These are phyloP conservation scores for Dipodomys stephensi DNA, from an alignment of 2,113 vertebrate genomes.

Conservation along the genomic window DNA sequence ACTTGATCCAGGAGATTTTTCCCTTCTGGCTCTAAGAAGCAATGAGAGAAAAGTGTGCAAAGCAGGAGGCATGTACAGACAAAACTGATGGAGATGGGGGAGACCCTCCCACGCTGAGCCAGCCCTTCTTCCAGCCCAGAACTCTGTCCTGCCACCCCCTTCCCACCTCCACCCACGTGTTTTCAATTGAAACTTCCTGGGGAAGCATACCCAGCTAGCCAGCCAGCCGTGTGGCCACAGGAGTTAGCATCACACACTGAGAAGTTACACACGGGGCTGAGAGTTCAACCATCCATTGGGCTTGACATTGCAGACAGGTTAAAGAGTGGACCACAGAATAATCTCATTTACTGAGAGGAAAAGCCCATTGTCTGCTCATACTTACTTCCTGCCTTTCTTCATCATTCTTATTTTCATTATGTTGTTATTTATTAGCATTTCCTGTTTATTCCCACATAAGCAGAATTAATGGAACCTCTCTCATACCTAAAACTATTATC, in stretches of 20 bases:
- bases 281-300: not conserved
- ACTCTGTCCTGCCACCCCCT: not conserved
- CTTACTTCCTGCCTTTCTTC: not conserved
- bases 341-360: not conserved
- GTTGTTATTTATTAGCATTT: not conserved
- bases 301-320: not conserved
- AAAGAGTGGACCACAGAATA: accelerated
- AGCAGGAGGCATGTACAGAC: accelerated
- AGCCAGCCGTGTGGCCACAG: no score
- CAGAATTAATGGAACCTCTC: not conserved
- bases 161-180: no score
- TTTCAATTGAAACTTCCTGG: not conserved
- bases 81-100: no score
- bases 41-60: no score
- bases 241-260: no score
- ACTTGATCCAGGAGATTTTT: not conserved
- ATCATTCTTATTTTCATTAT: accelerated
- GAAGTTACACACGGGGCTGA: not conserved
- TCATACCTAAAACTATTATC: no score
- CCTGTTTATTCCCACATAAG: not conserved
- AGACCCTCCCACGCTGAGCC: not conserved
- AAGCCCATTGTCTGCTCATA: accelerated
- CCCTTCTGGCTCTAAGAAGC: not conserved
- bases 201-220: not conserved
- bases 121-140: not conserved